A percentile compares a stretch with the other conserved stretches of the same genome.
Conservation (phyloP, 2,797 vertebrate species). For the Gallirallus australis region DNA sequence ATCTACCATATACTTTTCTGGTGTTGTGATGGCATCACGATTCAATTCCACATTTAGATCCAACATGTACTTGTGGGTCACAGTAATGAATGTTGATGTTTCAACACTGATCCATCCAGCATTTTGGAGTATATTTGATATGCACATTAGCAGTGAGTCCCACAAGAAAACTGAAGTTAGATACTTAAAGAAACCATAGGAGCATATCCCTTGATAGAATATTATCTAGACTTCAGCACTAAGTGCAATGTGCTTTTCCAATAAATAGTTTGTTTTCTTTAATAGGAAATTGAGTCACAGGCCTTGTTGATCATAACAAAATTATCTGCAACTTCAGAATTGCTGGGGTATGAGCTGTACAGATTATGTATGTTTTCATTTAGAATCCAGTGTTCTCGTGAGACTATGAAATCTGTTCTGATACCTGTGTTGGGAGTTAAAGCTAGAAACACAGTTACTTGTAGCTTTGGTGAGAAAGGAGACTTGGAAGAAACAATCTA, state of each 20-base stretch:
- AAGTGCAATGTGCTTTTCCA: not conserved
- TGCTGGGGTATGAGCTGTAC: not conserved
- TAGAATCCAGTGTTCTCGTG: not conserved
- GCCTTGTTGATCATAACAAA: not conserved
- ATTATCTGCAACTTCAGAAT: not conserved
- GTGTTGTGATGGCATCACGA: not conserved
- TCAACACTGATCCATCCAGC: not conserved
- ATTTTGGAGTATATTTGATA: not conserved
- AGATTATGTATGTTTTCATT: not conserved
- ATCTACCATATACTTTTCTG: not conserved
- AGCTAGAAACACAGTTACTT: not conserved
- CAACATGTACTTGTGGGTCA: not conserved
- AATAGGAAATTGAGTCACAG: not conserved
- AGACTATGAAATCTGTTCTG: not conserved
- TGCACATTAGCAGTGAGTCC: not conserved
- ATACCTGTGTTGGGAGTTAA: not conserved
- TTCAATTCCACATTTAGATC: not conserved
- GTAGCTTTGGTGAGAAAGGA: not conserved
- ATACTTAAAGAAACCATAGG: not conserved
- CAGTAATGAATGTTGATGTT: not conserved
- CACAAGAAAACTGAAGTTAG: not conserved
- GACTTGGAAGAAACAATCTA: not conserved
- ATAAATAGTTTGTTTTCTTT: not conserved
- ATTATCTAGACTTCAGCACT: not conserved
- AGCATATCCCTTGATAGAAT: not conserved